Percentiles rank a stretch among this genome's conserved stretches.
phyloP scores from a whole-genome alignment of 2,888 invertebrate genomes.

The Drosophila subsilvestris region DNA sequence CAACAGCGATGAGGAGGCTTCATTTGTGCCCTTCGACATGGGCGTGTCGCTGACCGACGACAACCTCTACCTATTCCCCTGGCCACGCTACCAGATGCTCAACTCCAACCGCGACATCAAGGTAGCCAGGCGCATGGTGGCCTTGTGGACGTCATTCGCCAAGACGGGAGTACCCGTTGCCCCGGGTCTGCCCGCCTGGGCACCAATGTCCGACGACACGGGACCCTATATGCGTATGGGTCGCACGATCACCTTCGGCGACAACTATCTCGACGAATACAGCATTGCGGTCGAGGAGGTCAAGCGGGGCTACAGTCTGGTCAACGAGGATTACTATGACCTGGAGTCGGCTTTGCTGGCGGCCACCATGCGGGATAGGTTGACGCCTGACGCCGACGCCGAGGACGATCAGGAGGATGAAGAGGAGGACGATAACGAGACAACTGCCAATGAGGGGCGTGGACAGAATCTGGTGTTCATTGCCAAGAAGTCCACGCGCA shows the following conservation, averaged over 20 bases:
- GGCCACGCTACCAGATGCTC: constrained; percentile 78
- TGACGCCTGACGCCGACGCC: constrained; percentile 10
- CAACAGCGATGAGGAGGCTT: constrained; percentile 76
- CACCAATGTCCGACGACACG: constrained; percentile 78
- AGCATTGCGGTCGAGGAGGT: constrained; percentile 77
- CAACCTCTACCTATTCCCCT: constrained; percentile 86
- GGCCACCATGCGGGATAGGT: constrained; percentile 28
- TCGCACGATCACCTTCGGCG: constrained; percentile 69
- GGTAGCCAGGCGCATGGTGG: constrained; percentile 84
- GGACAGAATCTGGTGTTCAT: constrained; percentile 67
- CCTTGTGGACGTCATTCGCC: constrained; percentile 83
- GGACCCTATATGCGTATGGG: constrained; percentile 83
- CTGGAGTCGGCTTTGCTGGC: constrained; percentile 60
- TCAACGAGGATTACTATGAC: constrained; percentile 81
- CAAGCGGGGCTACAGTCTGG: constrained; percentile 72
- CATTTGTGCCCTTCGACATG: constrained; percentile 84
- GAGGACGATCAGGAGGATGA: constrained; percentile 41
- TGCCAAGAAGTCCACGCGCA: constrained; percentile 56
- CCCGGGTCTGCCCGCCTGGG: constrained; percentile 78
- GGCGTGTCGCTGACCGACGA: constrained; percentile 87
- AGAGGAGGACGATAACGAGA: constrained; percentile 44
- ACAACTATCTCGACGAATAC: constrained; percentile 82
- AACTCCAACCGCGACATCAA: constrained; percentile 82
- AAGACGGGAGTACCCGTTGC: constrained; percentile 78
- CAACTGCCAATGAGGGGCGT: constrained; percentile 50